These are phyloP conservation scores for Proisotoma minuta DNA, from an alignment of 2,888 invertebrate genomes.

Conservation along the genomic window DNA sequence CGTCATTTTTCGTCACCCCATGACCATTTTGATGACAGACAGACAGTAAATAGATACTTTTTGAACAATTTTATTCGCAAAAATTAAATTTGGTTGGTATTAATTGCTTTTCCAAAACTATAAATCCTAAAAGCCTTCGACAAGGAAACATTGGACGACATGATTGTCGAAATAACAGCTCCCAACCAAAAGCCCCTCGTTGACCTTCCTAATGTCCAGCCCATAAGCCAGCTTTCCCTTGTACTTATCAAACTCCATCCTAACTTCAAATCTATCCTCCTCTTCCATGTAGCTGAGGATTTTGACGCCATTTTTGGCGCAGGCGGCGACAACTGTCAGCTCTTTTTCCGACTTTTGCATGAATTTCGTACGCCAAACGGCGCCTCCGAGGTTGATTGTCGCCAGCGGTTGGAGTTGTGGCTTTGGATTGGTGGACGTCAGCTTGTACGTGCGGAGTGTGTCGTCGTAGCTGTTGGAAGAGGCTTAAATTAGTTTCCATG, in stretches of 20 bases:
- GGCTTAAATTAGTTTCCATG: constrained; percentile 4
- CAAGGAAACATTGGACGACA: constrained; percentile 5
- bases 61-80: no score
- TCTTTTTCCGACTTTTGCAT: constrained; percentile 12
- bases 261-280: constrained; percentile 18
- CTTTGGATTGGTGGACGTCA: constrained; percentile 13
- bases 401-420: background rate
- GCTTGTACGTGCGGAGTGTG: constrained; percentile 28
- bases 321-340: constrained; percentile 33
- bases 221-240: constrained; percentile 42
- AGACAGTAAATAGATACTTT: no score
- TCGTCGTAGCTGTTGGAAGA: constrained; percentile 42
- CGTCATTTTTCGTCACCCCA: no score
- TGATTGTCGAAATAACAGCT: constrained; percentile 45
- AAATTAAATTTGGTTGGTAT: no score
- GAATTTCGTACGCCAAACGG: constrained; percentile 41
- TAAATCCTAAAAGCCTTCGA: no score
- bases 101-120: no score
- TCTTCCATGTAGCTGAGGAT: constrained; percentile 25
- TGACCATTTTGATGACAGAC: no score
- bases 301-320: constrained; percentile 41
- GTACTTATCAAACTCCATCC: constrained; percentile 26
- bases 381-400: constrained; percentile 36
- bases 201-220: constrained; percentile 32
- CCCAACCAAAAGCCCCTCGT: constrained; percentile 23